These are phyloP conservation scores for Drosophila koepferae DNA, from an alignment of 2,888 invertebrate species.

Conservation along the genomic window DNA sequence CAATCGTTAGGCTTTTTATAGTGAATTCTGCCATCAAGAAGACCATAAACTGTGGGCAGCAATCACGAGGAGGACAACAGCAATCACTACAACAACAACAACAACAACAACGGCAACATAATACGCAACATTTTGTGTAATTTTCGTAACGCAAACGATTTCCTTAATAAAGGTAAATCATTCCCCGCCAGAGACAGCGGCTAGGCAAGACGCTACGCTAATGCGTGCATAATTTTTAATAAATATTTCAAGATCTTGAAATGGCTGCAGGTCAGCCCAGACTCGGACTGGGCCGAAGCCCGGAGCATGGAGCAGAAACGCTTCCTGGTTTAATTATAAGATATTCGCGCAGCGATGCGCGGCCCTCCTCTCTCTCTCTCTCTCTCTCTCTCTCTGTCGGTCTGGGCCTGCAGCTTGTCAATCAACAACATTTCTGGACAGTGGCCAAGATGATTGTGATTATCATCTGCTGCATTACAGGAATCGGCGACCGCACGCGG, in stretches of 20 bases:
- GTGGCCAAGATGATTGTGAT: slow-evolving; percentile 66
- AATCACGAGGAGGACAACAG: slow-evolving; percentile 16
- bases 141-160: slow-evolving; percentile 70
- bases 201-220: slow-evolving; percentile 52
- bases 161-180: slow-evolving; percentile 69
- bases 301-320: slow-evolving; percentile 52
- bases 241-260: slow-evolving; percentile 76
- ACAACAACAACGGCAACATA: slow-evolving; percentile 33
- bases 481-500: slow-evolving; percentile 6
- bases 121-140: slow-evolving; percentile 74
- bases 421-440: slow-evolving; percentile 71
- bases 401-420: slow-evolving; percentile 62
- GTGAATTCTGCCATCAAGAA: slow-evolving; percentile 63
- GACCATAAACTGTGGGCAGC: slow-evolving; percentile 60
- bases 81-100: slow-evolving; percentile 40
- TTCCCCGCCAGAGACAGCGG: slow-evolving; percentile 23
- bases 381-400: background rate
- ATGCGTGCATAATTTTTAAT: slow-evolving; percentile 81
- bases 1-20: slow-evolving; percentile 56
- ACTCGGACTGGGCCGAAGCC: background rate
- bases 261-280: slow-evolving; percentile 47
- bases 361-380: slow-evolving; percentile 7
- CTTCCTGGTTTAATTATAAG: slow-evolving; percentile 83
- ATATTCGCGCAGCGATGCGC: slow-evolving; percentile 46
- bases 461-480: slow-evolving; percentile 49